Conservation (phyloP, 2,113 vertebrate genomes). For the Pelecanoides urinatrix region DNA sequence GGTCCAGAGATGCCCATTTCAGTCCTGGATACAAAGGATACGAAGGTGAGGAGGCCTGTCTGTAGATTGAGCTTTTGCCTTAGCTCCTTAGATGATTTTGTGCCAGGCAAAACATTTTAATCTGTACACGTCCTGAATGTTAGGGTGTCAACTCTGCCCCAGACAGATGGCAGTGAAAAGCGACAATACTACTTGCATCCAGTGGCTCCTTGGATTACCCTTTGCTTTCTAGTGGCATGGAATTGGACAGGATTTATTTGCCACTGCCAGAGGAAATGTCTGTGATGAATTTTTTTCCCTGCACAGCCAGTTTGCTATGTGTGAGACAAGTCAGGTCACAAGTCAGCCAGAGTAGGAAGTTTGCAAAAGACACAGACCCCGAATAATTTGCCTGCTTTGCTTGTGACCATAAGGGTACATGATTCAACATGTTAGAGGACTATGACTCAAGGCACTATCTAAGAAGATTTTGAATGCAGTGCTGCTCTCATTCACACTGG, state of each 20-base stretch:
- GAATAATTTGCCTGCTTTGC: not conserved
- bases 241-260: not conserved
- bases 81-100: not conserved
- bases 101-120: not conserved
- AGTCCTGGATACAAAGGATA: not conserved
- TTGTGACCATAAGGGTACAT: not conserved
- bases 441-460: not conserved
- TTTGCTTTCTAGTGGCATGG: not conserved
- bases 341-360: not conserved
- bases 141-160: not conserved
- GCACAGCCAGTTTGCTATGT: not conserved
- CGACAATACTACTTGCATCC: not conserved
- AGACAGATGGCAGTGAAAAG: not conserved
- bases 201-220: not conserved
- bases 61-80: not conserved
- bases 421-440: not conserved
- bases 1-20: not conserved
- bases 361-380: not conserved
- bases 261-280: not conserved
- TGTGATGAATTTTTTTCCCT: not conserved
- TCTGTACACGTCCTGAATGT: not conserved
- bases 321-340: not conserved
- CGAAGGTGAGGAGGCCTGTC: not conserved
- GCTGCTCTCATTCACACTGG: not conserved
- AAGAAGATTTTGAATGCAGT: not conserved